A percentile compares a stretch with the other conserved stretches of the same genome.
Evolutionary conservation across 1,140 invertebrate genomes (phyloP).

Genomic region (Drosophila pseudoananassae): DNA sequence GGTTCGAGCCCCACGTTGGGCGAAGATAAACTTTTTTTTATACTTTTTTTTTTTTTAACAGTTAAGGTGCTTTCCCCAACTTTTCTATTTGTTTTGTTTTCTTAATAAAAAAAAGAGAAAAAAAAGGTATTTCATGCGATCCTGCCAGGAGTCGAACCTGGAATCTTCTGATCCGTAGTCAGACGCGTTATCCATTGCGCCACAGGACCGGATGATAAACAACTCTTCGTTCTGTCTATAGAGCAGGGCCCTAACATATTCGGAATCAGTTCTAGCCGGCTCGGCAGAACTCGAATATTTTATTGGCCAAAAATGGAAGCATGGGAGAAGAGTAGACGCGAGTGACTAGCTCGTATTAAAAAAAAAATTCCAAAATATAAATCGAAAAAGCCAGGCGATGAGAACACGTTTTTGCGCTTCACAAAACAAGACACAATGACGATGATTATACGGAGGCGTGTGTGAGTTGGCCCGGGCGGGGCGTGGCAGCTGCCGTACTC

Average conservation of each 20-base stretch:
- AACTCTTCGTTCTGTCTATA: neutral
- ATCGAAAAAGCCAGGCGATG: constrained; percentile 32
- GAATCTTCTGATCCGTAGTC: constrained; percentile 90
- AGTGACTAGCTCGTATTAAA: constrained; percentile 49
- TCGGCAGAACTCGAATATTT: neutral
- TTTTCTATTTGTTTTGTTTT: too few species aligned
- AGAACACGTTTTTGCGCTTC: constrained; percentile 78
- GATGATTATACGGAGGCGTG: constrained; percentile 36
- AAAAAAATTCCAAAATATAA: constrained; percentile 32
- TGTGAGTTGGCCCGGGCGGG: constrained; percentile 23
- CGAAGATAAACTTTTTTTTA: constrained; percentile 84
- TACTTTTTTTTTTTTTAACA: neutral
- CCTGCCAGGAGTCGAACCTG: constrained; percentile 90
- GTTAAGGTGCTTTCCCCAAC: too few species aligned
- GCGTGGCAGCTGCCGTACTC: constrained; percentile 18
- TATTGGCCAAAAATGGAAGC: constrained; percentile 18
- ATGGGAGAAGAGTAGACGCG: constrained; percentile 1
- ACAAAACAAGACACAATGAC: constrained; percentile 55
- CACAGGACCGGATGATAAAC: constrained; percentile 85
- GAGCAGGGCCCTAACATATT: neutral
- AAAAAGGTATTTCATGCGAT: constrained; percentile 77
- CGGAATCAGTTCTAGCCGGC: too few species aligned
- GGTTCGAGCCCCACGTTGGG: constrained; percentile 96
- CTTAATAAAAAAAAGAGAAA: neutral
- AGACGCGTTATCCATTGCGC: constrained; percentile 90